A percentile compares a stretch with the other conserved stretches of the same genome.
Evolutionary conservation across 2,113 vertebrate genomes (phyloP).

Genomic region (Lamprologus sp.): DNA sequence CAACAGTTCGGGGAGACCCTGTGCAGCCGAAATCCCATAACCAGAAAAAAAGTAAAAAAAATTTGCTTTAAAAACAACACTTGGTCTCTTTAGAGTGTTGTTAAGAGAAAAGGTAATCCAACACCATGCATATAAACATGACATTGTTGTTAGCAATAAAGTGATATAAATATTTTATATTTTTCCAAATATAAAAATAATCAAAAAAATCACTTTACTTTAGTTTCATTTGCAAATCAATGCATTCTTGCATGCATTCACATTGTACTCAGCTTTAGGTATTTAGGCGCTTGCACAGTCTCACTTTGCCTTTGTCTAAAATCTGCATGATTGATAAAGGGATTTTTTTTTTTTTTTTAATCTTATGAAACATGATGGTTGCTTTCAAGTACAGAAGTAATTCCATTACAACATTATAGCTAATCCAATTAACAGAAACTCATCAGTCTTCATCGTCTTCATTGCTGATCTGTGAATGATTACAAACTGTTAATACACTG

Average conservation of each 20-base stretch:
- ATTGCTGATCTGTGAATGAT: constrained; percentile 49
- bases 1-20: background rate
- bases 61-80: background rate
- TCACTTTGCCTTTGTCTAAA: background rate
- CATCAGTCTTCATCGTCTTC: constrained; percentile 53
- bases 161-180: background rate
- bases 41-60: background rate
- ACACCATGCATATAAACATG: background rate
- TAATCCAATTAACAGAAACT: constrained; percentile 42
- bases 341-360: background rate
- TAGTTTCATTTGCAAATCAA: background rate
- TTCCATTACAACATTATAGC: constrained; percentile 40
- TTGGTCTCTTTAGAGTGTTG: background rate
- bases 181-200: background rate
- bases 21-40: background rate
- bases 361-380: background rate
- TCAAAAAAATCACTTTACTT: background rate
- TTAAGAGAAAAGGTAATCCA: background rate
- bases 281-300: background rate
- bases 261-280: background rate
- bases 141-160: background rate
- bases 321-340: background rate
- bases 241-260: background rate
- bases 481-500: constrained; percentile 6
- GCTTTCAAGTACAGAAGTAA: constrained; percentile 1